Conservation (phyloP, 2,113 vertebrate species). For the Peromyscus polionotus region DNA sequence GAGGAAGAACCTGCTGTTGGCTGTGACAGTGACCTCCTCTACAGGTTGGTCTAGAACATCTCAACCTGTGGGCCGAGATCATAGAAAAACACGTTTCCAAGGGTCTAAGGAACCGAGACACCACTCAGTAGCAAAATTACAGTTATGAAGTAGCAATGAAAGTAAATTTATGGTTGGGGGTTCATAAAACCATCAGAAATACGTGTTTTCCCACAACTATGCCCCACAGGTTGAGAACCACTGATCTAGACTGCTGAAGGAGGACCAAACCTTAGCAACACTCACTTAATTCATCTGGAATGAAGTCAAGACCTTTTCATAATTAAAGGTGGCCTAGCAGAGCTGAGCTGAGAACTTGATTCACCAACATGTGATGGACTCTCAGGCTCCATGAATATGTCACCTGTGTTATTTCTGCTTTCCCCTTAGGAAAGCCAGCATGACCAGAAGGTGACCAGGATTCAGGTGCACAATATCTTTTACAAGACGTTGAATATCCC, state of each 20-base stretch:
- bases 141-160: neutral
- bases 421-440: neutral
- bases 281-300: neutral
- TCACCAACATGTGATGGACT: neutral
- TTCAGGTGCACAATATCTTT: neutral
- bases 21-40: neutral
- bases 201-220: neutral
- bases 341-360: neutral
- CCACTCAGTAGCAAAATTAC: neutral
- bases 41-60: neutral
- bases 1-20: accelerated
- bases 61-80: neutral
- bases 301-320: neutral
- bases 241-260: neutral
- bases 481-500: neutral
- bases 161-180: neutral
- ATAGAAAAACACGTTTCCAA: neutral
- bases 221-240: neutral
- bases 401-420: neutral
- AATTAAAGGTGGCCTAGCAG: neutral
- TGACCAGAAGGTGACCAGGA: neutral
- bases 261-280: neutral
- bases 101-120: neutral
- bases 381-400: neutral
- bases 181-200: neutral